A percentile compares a stretch with the other conserved stretches of the same genome.
These are phyloP conservation scores for Lutjanus argentimaculatus DNA, from an alignment of 2,797 vertebrate genomes.

Conservation along the genomic window DNA sequence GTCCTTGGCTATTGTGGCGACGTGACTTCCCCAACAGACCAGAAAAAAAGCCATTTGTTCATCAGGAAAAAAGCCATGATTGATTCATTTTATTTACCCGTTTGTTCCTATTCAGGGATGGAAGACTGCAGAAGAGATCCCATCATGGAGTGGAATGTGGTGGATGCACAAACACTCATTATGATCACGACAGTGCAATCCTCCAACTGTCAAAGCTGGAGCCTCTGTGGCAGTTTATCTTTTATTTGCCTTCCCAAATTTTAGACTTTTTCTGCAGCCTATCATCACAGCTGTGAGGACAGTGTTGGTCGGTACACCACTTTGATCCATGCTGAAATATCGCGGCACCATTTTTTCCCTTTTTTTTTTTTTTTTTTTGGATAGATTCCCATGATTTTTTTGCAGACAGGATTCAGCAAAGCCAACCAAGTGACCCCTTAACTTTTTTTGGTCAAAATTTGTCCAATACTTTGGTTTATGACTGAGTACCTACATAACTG, in stretches of 20 bases:
- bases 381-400: no score
- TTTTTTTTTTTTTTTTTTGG: no score
- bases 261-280: no score
- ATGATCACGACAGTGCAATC: background rate
- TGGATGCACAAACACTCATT: background rate
- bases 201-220: background rate
- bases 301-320: background rate
- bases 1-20: constrained; percentile 52
- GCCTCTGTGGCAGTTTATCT: background rate
- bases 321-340: no score
- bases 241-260: background rate
- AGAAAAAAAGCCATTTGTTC: constrained; percentile 41
- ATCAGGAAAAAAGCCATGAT: background rate
- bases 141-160: background rate
- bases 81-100: constrained; percentile 18
- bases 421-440: no score
- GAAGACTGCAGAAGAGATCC: background rate
- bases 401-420: no score
- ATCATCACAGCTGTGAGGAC: background rate
- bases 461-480: no score
- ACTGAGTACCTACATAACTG: no score
- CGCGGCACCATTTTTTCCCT: no score
- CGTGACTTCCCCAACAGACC: constrained; percentile 17
- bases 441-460: no score
- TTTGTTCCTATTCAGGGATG: constrained; percentile 7